A percentile compares a stretch with the other conserved stretches of the same genome.
These are phyloP conservation scores for Phalacrocorax pelagicus DNA, from an alignment of 2,113 vertebrate genomes.

Conservation along the genomic window DNA sequence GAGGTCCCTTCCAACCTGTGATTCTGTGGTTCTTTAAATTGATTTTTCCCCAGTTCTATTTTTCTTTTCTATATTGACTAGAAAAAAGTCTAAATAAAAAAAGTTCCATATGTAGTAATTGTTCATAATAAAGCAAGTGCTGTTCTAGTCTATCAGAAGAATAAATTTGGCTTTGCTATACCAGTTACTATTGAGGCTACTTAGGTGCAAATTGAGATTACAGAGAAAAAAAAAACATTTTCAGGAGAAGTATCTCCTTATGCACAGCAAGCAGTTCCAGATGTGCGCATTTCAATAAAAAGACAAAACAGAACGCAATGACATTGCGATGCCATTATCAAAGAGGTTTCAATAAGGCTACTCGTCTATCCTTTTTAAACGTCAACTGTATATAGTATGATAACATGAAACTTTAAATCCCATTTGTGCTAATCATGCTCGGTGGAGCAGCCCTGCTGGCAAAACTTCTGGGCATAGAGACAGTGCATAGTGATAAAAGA, in stretches of 20 bases:
- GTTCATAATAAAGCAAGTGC: not conserved
- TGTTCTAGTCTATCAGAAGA: not conserved
- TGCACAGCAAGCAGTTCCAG: not conserved
- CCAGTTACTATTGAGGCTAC: not conserved
- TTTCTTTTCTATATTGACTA: not conserved
- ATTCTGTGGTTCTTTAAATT: not conserved
- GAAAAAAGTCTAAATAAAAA: not conserved
- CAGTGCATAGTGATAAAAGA: not conserved
- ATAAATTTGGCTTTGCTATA: not conserved
- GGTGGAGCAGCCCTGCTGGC: not conserved
- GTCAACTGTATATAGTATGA: not conserved
- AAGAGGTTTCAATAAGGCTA: not conserved
- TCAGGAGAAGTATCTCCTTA: not conserved
- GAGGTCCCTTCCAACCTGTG: no score
- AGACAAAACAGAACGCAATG: not conserved
- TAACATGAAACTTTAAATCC: not conserved
- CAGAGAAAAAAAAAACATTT: not conserved
- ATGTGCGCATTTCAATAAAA: not conserved
- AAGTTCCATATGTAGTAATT: not conserved
- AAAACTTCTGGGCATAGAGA: not conserved
- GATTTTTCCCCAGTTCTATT: not conserved
- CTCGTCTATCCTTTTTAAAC: not conserved
- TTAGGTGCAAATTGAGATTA: not conserved
- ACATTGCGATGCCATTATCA: not conserved
- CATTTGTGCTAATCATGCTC: not conserved